phyloP scores from a whole-genome alignment of 2,888 invertebrate species.

The Dasypogon diadema region DNA sequence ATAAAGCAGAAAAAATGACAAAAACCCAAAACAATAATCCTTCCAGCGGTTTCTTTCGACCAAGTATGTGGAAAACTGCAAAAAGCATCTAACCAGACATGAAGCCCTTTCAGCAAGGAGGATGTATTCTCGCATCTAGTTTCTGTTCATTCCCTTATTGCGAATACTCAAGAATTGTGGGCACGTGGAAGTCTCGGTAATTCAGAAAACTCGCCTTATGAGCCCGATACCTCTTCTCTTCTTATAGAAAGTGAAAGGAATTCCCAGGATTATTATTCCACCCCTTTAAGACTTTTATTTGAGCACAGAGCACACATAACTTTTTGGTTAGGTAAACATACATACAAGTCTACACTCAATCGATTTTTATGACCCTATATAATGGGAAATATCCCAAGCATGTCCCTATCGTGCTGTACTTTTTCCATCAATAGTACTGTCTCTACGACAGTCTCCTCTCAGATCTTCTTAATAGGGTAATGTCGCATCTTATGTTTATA shows the following conservation, averaged over 20 bases:
- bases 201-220: background rate
- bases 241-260: slow-evolving; percentile 17
- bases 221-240: background rate
- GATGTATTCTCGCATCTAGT: slow-evolving; percentile 11
- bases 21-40: background rate
- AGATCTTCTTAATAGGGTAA: slow-evolving; percentile 27
- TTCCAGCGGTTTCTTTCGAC: background rate
- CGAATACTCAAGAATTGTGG: background rate
- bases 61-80: background rate
- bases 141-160: background rate
- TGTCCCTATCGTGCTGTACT: background rate
- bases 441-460: background rate
- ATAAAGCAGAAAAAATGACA: background rate
- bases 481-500: slow-evolving; percentile 41
- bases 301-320: background rate
- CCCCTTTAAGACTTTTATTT: slow-evolving; percentile 29
- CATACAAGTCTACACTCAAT: background rate
- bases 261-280: background rate
- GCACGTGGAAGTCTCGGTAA: background rate
- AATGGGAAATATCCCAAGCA: background rate
- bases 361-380: slow-evolving; percentile 14
- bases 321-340: slow-evolving; percentile 22
- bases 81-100: background rate
- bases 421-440: background rate
- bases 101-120: background rate